Conservation (phyloP, 2,113 vertebrate genomes). For the Gulo gulo region DNA sequence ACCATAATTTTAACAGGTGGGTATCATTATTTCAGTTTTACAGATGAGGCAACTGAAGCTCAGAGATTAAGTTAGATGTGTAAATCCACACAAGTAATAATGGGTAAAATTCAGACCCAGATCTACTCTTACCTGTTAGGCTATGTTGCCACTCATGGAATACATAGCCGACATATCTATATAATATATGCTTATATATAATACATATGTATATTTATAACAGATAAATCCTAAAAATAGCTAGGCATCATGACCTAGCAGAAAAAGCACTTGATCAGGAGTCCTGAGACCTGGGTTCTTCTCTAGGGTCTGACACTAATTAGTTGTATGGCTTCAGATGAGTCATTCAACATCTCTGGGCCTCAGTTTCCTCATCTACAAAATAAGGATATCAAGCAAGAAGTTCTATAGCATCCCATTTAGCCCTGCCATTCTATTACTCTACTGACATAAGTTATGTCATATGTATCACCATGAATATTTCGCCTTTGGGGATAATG, state of each 20-base stretch:
- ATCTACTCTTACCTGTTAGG: background rate
- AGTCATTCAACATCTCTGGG: background rate
- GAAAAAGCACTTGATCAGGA: slow-evolving; percentile 22
- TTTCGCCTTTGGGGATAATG: slow-evolving; percentile 18
- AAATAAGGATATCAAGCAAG: slow-evolving; percentile 44
- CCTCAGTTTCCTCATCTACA: background rate
- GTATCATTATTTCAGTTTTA: slow-evolving; percentile 27
- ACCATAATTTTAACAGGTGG: slow-evolving; percentile 14
- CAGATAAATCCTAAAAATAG: slow-evolving; percentile 2
- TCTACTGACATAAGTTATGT: slow-evolving; percentile 6
- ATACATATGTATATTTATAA: background rate
- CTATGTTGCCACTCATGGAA: background rate
- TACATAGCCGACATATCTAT: background rate
- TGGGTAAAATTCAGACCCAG: slow-evolving; percentile 4
- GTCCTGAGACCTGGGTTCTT: background rate
- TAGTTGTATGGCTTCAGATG: background rate
- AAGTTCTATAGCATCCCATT: background rate
- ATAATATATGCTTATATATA: background rate
- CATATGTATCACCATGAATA: slow-evolving; percentile 37
- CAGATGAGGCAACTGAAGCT: slow-evolving; percentile 27
- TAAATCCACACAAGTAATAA: background rate
- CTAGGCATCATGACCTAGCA: background rate
- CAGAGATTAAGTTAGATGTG: background rate
- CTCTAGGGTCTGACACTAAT: background rate
- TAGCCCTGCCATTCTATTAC: slow-evolving; percentile 1